phyloP scores from a whole-genome alignment of 2,797 vertebrate genomes.

The Lophius americanus region DNA sequence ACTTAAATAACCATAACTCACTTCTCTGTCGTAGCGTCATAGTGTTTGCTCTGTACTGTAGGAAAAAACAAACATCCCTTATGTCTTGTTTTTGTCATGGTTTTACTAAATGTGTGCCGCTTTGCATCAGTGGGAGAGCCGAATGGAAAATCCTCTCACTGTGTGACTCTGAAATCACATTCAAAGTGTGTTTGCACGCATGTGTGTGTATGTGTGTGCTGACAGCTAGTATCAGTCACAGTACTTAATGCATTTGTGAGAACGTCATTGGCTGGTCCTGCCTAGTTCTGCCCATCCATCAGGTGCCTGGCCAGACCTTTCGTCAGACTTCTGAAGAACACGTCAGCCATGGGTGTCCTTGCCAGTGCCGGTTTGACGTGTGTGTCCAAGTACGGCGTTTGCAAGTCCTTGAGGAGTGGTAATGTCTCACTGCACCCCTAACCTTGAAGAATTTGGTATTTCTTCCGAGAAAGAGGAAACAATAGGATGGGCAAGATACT shows the following conservation, averaged over 20 bases:
- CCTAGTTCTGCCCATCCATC: slow-evolving; percentile 62
- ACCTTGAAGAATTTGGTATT: slow-evolving; percentile 40
- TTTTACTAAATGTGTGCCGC: too few relatives aligned
- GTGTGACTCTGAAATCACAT: too few relatives aligned
- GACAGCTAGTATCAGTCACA: slow-evolving; percentile 69
- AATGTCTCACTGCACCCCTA: slow-evolving; percentile 13
- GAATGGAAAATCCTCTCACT: slow-evolving; percentile 4
- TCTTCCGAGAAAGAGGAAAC: slow-evolving; percentile 32
- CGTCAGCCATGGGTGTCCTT: too few relatives aligned
- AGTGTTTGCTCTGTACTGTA: too few relatives aligned
- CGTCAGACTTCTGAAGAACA: slow-evolving; percentile 48
- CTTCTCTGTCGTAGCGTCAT: too few relatives aligned
- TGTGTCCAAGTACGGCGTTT: slow-evolving; percentile 43
- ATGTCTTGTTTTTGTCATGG: too few relatives aligned
- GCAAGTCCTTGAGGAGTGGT: slow-evolving; percentile 45
- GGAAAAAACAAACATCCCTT: too few relatives aligned
- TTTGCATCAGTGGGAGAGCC: background rate
- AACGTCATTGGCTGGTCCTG: slow-evolving; percentile 53
- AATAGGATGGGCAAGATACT: slow-evolving; percentile 46
- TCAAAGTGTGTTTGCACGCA: background rate
- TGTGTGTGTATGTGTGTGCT: slow-evolving; percentile 1
- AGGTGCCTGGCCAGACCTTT: slow-evolving; percentile 68
- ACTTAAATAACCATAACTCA: too few relatives aligned
- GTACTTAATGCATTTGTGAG: slow-evolving; percentile 47
- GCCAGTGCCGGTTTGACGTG: slow-evolving; percentile 25